Evolutionary conservation across 2,888 invertebrate genomes (phyloP), one percentile per base, ranked within the genome.

Genomic region (Leucophora obtusa): DNA sequence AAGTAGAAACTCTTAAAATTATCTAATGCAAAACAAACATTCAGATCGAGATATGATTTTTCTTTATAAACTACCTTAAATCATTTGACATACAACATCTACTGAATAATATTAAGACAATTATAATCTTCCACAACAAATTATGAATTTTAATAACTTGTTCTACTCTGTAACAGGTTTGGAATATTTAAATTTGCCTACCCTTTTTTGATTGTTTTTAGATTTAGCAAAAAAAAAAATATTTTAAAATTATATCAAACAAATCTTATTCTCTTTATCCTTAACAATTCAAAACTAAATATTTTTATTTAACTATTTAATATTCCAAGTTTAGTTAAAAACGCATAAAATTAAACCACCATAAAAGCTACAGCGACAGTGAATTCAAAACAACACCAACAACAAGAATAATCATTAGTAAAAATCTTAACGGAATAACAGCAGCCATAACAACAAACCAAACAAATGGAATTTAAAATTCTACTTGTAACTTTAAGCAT

Each of bases 331-430:
- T 81, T 38, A 47, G 63, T 59, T 59, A 24, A 43, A 81, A 81
- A 74, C 73, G 77, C 81, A 81, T 81, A 81, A 77, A 81, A 81
- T 81, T 73, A 77, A 73, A 77, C 35, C 51, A 66, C 70, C 73
- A 77, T 58, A 66, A 70, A 70, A 73, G 54, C 59, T 54, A 8
- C 62, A 65, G 18, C 50, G 50, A 43, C 18, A 51, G 50, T 28
- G 14, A 1, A 24, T n/a, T 17, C 24, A 8, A 28, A 54, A 35
- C 14, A 24, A n/a, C 56, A 56, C 72, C 28, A 65, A 66, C 56
- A 56, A 76, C 28, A 65, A 66, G 38, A 53, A 65, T 59, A 69
- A 81, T 73, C 77, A 74, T 68, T 73, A 38, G 38, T 54, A 56
- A 73, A 47, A 54, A 81, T 81, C 81, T 81, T 58, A 81, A 74